A percentile compares a stretch with the other conserved stretches of the same genome.
Evolutionary conservation across 2,113 vertebrate genomes (phyloP).

Genomic region (Dipodomys ordii): DNA sequence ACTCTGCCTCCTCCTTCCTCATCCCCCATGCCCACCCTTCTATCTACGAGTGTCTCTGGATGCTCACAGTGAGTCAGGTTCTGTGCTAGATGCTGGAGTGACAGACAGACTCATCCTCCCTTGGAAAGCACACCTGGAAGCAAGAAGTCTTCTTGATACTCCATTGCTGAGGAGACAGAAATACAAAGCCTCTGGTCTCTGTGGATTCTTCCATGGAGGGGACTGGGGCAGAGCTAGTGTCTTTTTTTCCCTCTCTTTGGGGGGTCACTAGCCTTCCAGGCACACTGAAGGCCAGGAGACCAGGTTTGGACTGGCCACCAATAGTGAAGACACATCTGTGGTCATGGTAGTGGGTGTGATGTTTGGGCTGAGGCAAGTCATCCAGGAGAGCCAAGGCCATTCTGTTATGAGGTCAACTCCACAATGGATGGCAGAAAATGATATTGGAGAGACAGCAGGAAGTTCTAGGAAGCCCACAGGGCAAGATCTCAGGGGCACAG

Average conservation of each 20-base stretch:
- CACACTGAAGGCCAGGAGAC: fast-evolving
- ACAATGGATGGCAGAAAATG: not conserved
- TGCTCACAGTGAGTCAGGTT: not conserved
- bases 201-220: too few relatives aligned
- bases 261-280: not conserved
- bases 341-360: not conserved
- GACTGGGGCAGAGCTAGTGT: not conserved
- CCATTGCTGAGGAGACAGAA: not conserved
- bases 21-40: not conserved
- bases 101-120: too few relatives aligned
- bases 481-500: not conserved
- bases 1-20: not conserved
- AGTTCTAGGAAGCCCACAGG: not conserved
- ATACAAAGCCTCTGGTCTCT: not conserved
- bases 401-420: not conserved
- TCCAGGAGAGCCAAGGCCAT: not conserved
- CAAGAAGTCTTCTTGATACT: not conserved
- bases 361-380: not conserved
- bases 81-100: not conserved
- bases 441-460: not conserved
- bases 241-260: not conserved
- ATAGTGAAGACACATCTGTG: fast-evolving
- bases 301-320: not conserved
- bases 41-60: not conserved
- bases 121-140: not conserved